These are phyloP conservation scores for Orthosia gothica DNA, from an alignment of 2,888 invertebrate genomes.

Conservation along the genomic window DNA sequence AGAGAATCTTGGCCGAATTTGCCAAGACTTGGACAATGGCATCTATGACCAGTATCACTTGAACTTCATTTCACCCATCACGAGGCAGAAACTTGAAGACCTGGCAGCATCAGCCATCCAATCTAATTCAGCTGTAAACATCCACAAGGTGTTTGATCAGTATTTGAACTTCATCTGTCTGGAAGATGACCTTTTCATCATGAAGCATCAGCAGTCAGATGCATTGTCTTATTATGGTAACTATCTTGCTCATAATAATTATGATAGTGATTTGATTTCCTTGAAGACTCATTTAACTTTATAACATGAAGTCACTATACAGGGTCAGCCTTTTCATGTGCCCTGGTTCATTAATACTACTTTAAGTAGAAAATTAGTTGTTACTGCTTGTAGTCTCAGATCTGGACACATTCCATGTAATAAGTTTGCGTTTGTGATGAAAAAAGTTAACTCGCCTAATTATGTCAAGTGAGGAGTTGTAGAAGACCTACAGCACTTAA, in stretches of 20 bases:
- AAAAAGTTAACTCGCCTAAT: too few species aligned
- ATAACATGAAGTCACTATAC: too few species aligned
- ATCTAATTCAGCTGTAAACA: slow-evolving; percentile 97
- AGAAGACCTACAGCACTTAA: too few species aligned
- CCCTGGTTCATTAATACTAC: too few species aligned
- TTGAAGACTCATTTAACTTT: too few species aligned
- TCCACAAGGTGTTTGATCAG: slow-evolving; percentile 99
- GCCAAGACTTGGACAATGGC: slow-evolving; percentile 97
- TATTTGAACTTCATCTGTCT: slow-evolving; percentile 99
- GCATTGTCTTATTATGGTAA: slow-evolving; percentile 97
- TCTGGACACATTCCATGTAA: too few species aligned
- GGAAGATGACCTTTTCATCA: slow-evolving; percentile 99
- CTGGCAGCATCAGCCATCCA: slow-evolving; percentile 98
- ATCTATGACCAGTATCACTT: slow-evolving; percentile 98
- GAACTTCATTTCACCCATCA: slow-evolving; percentile 99
- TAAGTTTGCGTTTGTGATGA: too few species aligned
- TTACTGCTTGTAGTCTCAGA: too few species aligned
- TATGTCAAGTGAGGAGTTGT: too few species aligned
- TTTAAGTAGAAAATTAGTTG: too few species aligned
- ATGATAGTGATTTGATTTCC: background rate
- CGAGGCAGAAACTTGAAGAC: slow-evolving; percentile 98
- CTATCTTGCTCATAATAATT: slow-evolving; percentile 55
- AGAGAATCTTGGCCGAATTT: slow-evolving; percentile 98
- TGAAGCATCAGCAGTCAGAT: slow-evolving; percentile 98
- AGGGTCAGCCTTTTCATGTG: too few species aligned